Conservation (phyloP, 2,113 vertebrate genomes). For the Myotis davidii region DNA sequence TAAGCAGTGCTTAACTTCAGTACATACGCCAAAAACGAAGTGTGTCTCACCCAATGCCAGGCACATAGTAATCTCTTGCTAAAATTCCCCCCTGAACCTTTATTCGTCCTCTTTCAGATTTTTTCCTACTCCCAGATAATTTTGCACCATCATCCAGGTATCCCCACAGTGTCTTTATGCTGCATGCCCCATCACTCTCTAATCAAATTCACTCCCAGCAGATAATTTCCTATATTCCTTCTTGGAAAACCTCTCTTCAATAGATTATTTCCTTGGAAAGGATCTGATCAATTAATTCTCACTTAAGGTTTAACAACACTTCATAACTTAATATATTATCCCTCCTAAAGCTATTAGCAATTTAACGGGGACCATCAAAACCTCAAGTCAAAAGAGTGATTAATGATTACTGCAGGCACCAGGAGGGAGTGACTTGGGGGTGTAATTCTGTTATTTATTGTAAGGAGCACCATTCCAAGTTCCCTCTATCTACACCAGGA, state of each 20-base stretch:
- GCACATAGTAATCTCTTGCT: not conserved
- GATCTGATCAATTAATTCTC: constrained; percentile 41
- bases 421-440: not conserved
- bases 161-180: not conserved
- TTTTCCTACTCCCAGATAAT: not conserved
- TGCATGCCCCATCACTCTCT: not conserved
- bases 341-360: not conserved
- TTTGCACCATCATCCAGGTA: not conserved
- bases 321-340: not conserved
- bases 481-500: not conserved
- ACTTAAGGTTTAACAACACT: constrained; percentile 17
- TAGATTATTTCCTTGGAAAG: not conserved
- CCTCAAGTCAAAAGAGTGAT: not conserved
- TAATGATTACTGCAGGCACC: not conserved
- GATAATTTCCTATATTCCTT: not conserved
- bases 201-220: not conserved
- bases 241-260: not conserved
- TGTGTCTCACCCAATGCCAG: not conserved
- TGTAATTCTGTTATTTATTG: not conserved
- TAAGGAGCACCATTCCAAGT: not conserved
- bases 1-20: not conserved
- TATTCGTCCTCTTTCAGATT: not conserved
- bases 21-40: not conserved
- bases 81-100: not conserved
- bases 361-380: not conserved